Conservation (phyloP, 2,888 invertebrate species). For the Callimorpha dominula region DNA sequence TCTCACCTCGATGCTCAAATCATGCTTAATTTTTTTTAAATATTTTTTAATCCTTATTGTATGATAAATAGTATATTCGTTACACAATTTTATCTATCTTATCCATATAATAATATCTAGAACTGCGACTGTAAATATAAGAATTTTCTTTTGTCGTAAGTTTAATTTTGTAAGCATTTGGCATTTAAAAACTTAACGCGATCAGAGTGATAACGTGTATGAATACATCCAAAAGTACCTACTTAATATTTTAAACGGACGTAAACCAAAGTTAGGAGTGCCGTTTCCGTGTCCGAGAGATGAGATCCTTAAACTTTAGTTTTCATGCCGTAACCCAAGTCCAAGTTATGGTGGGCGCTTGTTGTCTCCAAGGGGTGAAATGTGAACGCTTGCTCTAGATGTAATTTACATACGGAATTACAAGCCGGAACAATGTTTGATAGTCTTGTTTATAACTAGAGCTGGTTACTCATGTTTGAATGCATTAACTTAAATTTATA, state of each 20-base stretch:
- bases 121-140: not conserved
- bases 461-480: constrained; percentile 40
- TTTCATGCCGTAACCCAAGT: constrained; percentile 41
- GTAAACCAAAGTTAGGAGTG: constrained; percentile 70
- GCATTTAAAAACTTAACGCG: not conserved
- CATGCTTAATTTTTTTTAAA: too few relatives aligned
- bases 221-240: constrained; percentile 45
- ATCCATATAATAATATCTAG: not conserved
- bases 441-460: constrained; percentile 70
- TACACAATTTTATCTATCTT: too few relatives aligned
- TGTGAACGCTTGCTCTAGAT: constrained; percentile 78
- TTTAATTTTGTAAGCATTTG: not conserved
- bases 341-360: constrained; percentile 56
- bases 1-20: too few relatives aligned
- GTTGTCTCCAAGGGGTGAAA: constrained; percentile 76
- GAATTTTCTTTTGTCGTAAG: not conserved
- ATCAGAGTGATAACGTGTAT: not conserved
- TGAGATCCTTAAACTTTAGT: constrained; percentile 50
- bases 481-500: constrained; percentile 32
- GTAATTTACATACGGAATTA: constrained; percentile 86
- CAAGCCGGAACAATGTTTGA: constrained; percentile 78
- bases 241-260: constrained; percentile 80
- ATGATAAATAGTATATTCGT: too few relatives aligned
- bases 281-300: constrained; percentile 44
- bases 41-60: too few relatives aligned